Percentiles rank a stretch among this genome's conserved stretches.
Evolutionary conservation across 2,797 vertebrate genomes (phyloP).

Genomic region (Enoplosus armatus): DNA sequence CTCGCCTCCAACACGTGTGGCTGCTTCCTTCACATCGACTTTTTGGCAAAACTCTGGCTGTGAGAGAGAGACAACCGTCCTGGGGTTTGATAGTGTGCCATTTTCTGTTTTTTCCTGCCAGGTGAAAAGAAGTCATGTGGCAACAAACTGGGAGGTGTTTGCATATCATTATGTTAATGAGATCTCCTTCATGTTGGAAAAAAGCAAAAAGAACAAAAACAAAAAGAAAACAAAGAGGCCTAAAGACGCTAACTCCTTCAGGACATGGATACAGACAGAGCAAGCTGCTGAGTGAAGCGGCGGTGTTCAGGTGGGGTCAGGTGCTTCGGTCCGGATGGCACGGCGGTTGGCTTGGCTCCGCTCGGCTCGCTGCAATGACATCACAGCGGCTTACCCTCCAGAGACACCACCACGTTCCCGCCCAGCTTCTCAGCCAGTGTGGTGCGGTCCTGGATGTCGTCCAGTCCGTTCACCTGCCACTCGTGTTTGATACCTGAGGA

Average conservation of each 20-base stretch:
- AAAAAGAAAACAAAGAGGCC: slow-evolving; percentile 70
- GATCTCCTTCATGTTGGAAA: slow-evolving; percentile 87
- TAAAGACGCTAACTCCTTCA: slow-evolving; percentile 91
- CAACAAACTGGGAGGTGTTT: slow-evolving; percentile 87
- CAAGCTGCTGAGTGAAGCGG: slow-evolving; percentile 90
- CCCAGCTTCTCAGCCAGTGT: slow-evolving; percentile 96
- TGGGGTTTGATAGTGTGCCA: slow-evolving; percentile 62
- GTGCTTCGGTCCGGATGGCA: slow-evolving; percentile 86
- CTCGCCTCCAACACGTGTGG: slow-evolving; percentile 49
- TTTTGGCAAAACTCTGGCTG: slow-evolving; percentile 87
- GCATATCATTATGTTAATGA: slow-evolving; percentile 86
- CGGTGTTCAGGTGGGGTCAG: slow-evolving; percentile 61
- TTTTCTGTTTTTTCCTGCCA: slow-evolving; percentile 72
- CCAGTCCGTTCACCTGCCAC: slow-evolving; percentile 99
- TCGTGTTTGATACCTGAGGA: slow-evolving; percentile 96
- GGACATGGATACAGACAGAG: slow-evolving; percentile 85
- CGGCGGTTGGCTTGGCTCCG: slow-evolving; percentile 70
- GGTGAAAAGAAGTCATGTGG: slow-evolving; percentile 87
- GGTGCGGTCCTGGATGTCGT: slow-evolving; percentile 96
- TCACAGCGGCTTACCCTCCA: slow-evolving; percentile 98
- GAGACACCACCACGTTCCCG: slow-evolving; percentile 95
- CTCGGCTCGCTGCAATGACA: slow-evolving; percentile 59
- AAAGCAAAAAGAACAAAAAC: slow-evolving; percentile 63
- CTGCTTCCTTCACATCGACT: slow-evolving; percentile 74
- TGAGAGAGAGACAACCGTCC: slow-evolving; percentile 85